phyloP scores from a whole-genome alignment of 2,113 vertebrate genomes.

The Accipiter virgatus region DNA sequence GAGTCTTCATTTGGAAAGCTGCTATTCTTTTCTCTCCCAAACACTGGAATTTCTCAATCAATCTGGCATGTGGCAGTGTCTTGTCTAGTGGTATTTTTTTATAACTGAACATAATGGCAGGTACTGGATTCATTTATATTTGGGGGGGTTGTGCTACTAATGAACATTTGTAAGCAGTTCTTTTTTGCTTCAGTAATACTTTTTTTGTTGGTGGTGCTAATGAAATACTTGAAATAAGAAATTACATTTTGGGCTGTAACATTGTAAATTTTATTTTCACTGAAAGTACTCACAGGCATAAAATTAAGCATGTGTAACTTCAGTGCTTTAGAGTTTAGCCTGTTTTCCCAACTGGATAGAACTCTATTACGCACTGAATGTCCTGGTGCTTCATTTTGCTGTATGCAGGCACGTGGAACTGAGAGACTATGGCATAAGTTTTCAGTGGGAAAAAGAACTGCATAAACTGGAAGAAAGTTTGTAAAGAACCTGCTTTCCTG shows the following conservation, averaged over 20 bases:
- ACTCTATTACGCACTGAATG: background rate
- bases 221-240: background rate
- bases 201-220: background rate
- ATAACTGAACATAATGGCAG: background rate
- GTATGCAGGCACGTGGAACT: fast-evolving
- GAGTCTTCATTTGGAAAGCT: background rate
- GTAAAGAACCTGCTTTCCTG: background rate
- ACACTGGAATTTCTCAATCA: background rate
- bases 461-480: background rate
- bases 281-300: background rate
- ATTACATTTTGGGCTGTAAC: background rate
- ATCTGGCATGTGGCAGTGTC: background rate
- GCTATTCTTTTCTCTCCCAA: background rate
- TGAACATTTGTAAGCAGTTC: background rate
- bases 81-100: background rate
- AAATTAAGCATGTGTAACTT: background rate
- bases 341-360: background rate
- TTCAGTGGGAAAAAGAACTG: background rate
- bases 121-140: background rate
- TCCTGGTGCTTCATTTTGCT: background rate
- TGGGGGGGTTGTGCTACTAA: background rate
- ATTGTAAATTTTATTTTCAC: background rate
- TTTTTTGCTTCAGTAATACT: background rate
- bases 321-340: background rate
- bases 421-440: background rate